These are phyloP conservation scores for Tetranychus urticae DNA, from an alignment of 1,140 invertebrate genomes.

Conservation along the genomic window DNA sequence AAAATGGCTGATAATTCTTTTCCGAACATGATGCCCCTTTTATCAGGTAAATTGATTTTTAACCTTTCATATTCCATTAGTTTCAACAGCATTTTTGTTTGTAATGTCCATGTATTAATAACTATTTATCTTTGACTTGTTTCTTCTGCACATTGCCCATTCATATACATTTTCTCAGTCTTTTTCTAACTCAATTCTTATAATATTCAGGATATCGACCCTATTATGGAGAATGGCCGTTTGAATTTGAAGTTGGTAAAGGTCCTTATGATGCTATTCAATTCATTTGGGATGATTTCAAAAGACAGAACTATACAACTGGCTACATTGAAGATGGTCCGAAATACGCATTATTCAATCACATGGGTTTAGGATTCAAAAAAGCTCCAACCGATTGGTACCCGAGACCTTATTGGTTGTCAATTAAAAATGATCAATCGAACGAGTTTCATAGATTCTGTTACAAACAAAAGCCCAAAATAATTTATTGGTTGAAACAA, in stretches of 20 bases:
- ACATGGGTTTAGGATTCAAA: conserved; percentile 35
- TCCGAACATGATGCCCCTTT: conserved; percentile 19
- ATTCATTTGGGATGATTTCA: conserved; percentile 20
- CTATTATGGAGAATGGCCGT: not conserved
- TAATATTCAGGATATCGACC: not conserved
- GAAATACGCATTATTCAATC: conserved; percentile 52
- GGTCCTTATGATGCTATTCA: conserved; percentile 6
- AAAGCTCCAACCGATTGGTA: conserved; percentile 57
- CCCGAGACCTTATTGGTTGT: conserved; percentile 35
- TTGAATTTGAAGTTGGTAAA: not conserved
- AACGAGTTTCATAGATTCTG: not conserved
- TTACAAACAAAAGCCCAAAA: conserved; percentile 8
- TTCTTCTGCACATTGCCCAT: not conserved
- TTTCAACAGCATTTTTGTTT: not conserved
- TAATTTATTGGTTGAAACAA: conserved; percentile 11
- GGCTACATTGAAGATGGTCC: conserved; percentile 50
- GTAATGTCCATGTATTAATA: not conserved
- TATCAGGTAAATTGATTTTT: not conserved
- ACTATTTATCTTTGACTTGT: not conserved
- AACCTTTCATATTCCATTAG: not conserved
- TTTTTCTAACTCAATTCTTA: no score
- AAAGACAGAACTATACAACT: conserved; percentile 43
- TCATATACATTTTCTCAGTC: not conserved
- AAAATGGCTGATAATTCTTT: conserved; percentile 24
- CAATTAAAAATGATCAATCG: conserved; percentile 4